These are phyloP conservation scores for Drosophila parabipectinata DNA, from an alignment of 1,140 invertebrate species.

Conservation along the genomic window DNA sequence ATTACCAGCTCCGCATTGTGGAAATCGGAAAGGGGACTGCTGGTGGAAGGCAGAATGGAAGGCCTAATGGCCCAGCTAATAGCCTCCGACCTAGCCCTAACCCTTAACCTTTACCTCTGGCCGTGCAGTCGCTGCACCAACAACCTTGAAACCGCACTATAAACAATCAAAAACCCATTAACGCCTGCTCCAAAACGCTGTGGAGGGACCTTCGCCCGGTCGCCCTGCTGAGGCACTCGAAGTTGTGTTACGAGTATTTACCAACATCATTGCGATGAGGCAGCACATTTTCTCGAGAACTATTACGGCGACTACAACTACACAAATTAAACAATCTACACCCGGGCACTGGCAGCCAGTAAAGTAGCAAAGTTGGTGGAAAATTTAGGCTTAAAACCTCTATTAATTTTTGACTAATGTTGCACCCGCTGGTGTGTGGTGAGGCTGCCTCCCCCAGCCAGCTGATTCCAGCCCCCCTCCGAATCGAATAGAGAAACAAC, in stretches of 20 bases:
- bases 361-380: slow-evolving; percentile 4
- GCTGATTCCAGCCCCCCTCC: background rate
- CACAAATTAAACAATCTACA: slow-evolving; percentile 67
- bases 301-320: slow-evolving; percentile 64
- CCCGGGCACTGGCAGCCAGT: background rate
- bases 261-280: slow-evolving; percentile 75
- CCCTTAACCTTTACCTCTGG: slow-evolving; percentile 42
- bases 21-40: background rate
- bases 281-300: slow-evolving; percentile 76
- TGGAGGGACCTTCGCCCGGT: slow-evolving; percentile 33
- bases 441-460: background rate
- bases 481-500: slow-evolving; percentile 43
- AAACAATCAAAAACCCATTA: slow-evolving; percentile 73
- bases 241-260: slow-evolving; percentile 66
- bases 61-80: slow-evolving; percentile 38
- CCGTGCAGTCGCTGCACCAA: slow-evolving; percentile 13
- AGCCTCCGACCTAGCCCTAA: slow-evolving; percentile 39
- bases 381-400: background rate
- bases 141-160: slow-evolving; percentile 45
- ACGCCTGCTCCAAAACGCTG: slow-evolving; percentile 64
- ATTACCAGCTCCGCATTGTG: slow-evolving; percentile 38
- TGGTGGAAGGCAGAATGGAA: slow-evolving; percentile 14
- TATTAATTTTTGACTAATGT: background rate
- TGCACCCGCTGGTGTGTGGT: background rate
- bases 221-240: background rate